phyloP scores from a whole-genome alignment of 2,797 vertebrate species.

The Hapalemur alaotrensis region DNA sequence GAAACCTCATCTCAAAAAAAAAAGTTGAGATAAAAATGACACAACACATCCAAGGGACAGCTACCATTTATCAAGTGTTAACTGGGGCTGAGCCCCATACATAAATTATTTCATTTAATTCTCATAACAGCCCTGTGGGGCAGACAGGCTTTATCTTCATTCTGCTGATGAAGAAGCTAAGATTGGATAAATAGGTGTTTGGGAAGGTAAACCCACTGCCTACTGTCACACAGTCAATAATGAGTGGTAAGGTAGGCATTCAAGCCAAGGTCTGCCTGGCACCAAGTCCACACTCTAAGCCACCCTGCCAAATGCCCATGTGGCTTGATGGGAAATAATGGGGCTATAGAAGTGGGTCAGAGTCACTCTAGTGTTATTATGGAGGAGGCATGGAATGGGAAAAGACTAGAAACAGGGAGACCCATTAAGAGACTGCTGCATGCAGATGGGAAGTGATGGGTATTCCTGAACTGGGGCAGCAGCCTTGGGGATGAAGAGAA shows the following conservation, averaged over 20 bases:
- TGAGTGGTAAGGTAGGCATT: neutral
- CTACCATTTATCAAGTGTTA: constrained; percentile 2
- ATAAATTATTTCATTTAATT: constrained; percentile 20
- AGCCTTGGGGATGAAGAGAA: neutral
- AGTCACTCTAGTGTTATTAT: neutral
- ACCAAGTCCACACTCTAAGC: neutral
- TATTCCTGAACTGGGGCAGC: neutral
- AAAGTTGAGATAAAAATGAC: neutral
- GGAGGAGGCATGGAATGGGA: neutral
- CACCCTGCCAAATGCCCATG: neutral
- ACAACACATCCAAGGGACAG: neutral
- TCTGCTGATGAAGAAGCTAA: constrained; percentile 16
- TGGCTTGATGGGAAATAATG: neutral
- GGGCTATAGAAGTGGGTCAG: neutral
- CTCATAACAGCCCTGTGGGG: neutral
- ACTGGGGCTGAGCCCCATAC: neutral
- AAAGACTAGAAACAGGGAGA: neutral
- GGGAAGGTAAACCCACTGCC: neutral
- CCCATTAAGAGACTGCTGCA: neutral
- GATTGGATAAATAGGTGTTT: neutral
- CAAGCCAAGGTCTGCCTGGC: neutral
- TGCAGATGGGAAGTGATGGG: neutral
- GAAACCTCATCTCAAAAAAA: too few relatives aligned
- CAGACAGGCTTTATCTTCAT: neutral
- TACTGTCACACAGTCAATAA: neutral